Conservation (phyloP, 1,140 invertebrate species). For the Anadara kagoshimensis region DNA sequence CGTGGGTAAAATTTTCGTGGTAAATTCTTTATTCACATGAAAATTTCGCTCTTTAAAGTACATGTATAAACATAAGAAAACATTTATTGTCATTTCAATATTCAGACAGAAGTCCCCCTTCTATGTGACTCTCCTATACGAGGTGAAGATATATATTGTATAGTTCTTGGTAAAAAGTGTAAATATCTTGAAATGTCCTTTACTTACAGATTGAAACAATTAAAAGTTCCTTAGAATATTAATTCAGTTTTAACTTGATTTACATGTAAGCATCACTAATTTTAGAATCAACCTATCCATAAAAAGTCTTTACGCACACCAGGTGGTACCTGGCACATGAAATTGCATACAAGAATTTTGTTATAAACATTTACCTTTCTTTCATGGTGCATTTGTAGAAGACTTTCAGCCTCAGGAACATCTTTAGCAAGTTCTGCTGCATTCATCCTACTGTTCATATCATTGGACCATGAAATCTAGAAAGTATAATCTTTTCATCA, state of each 20-base stretch:
- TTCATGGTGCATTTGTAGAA: conserved; percentile 97
- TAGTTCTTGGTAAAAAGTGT: too few species aligned
- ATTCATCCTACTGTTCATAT: conserved; percentile 96
- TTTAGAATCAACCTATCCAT: neutral
- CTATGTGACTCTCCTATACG: too few species aligned
- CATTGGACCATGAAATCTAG: conserved; percentile 95
- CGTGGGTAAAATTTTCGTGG: neutral
- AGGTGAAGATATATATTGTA: too few species aligned
- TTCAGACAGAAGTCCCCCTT: too few species aligned
- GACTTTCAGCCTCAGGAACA: conserved; percentile 96
- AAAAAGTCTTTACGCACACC: neutral
- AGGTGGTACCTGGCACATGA: neutral
- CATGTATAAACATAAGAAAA: neutral
- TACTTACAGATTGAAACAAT: neutral
- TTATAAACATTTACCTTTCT: conserved; percentile 78
- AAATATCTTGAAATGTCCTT: neutral
- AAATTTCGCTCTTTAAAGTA: neutral
- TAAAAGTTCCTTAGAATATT: too few species aligned
- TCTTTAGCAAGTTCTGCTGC: conserved; percentile 98
- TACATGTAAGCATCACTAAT: neutral
- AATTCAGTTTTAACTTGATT: too few species aligned
- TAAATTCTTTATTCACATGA: neutral
- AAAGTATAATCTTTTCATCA: too few species aligned
- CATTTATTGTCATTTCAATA: too few species aligned
- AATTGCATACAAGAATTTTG: too few species aligned